Evolutionary conservation across 1,140 invertebrate genomes (phyloP), one percentile per base, ranked within the genome.

Genomic region (Contarinia nasturtii): DNA sequence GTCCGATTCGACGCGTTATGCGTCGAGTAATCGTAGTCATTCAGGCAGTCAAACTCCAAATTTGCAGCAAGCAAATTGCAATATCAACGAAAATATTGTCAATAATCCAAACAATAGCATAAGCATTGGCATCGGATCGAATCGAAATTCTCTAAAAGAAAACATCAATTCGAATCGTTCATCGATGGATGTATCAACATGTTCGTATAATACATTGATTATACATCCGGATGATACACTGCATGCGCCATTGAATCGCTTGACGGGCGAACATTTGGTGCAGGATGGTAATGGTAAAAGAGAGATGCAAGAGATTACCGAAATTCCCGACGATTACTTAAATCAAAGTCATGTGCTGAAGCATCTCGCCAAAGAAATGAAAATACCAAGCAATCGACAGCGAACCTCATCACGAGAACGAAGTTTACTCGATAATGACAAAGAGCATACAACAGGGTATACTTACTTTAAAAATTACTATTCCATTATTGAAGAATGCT

Each of bases 321-420:
- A 85, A 59, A 87, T 87, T 57, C 82, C 84, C 15, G 80, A 84
- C 57, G 83, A 87, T 66, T 87, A 85, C 59, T 67, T 88, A 2
- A 83, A 76, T 61, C 81, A 88, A 54, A 84, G 82, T 14, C 71
- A 80, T 57, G 82, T 88, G n/a, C 61, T 89, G 51, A 89, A 89
- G 65, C 84, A 88, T 65, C 67, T 88, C 46, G 81, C 83, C 2
- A 85, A 85, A 64, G 81, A 86, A 64, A 80, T 84, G 7, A 81
- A 77, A 59, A 69, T 69, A 33, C 70, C 67, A 45, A 33, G 69
- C 64, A 47, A 53, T 49, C 48, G 52, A 36, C 44, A 55, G 41
- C 42, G 47, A 49, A 18, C 54, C 48, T 54, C 47, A 27, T 27
- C 49, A 51, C 43, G 41, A 48, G 46, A 50, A 50, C 47, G 49